Conservation (phyloP, 2,888 invertebrate genomes). For the Leucania comma region DNA sequence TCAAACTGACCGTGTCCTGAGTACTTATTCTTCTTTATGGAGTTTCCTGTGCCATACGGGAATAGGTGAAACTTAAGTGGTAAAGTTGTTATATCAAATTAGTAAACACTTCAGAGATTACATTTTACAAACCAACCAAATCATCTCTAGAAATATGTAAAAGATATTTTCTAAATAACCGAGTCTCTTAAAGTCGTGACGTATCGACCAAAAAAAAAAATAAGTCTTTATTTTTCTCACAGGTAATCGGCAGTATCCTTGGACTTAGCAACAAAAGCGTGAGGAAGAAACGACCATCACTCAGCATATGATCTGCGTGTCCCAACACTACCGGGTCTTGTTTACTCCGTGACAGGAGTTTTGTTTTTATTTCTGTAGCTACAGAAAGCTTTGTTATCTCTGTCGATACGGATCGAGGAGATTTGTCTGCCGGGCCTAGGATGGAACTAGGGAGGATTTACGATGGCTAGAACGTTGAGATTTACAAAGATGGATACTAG, state of each 20-base stretch:
- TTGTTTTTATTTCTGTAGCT: conserved; percentile 80
- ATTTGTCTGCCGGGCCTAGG: conserved; percentile 72
- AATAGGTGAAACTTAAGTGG: no score
- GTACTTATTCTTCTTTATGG: no score
- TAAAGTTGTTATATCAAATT: neutral
- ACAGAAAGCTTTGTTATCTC: conserved; percentile 80
- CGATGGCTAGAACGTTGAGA: conserved; percentile 65
- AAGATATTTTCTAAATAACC: neutral
- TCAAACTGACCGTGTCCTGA: neutral
- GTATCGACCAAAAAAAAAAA: neutral
- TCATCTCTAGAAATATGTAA: neutral
- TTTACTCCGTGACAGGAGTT: conserved; percentile 87
- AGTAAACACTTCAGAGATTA: neutral
- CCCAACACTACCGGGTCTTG: conserved; percentile 70
- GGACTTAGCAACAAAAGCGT: conserved; percentile 94
- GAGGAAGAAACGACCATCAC: conserved; percentile 94
- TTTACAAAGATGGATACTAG: conserved; percentile 60
- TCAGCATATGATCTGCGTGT: conserved; percentile 92
- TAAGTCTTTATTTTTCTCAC: conserved; percentile 55
- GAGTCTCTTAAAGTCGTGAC: conserved; percentile 5
- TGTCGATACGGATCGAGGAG: conserved; percentile 73
- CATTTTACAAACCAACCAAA: neutral
- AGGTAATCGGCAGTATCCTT: conserved; percentile 94
- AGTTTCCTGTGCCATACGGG: neutral
- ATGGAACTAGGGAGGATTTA: conserved; percentile 69